A percentile compares a stretch with the other conserved stretches of the same genome.
phyloP scores from a whole-genome alignment of 2,888 invertebrate species.

The Drosophila formosana region DNA sequence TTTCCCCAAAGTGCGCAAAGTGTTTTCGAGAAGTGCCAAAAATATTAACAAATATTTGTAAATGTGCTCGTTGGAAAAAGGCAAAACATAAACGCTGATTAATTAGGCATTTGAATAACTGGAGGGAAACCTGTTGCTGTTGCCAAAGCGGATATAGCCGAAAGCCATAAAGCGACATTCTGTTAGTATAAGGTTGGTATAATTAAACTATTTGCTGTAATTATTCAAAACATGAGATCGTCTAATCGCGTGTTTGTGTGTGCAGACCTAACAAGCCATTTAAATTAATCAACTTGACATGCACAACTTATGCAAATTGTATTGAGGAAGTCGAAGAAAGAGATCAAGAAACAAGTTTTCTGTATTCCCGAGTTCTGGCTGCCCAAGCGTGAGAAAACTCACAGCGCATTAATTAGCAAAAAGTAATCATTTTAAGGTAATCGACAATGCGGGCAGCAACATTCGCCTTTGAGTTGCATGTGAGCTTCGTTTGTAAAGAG shows the following conservation, averaged over 20 bases:
- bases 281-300: conserved; percentile 65
- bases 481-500: conserved; percentile 17
- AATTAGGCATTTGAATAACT: conserved; percentile 20
- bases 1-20: conserved; percentile 13
- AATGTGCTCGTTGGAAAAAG: background rate
- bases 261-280: conserved; percentile 34
- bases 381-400: conserved; percentile 72
- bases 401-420: conserved; percentile 72
- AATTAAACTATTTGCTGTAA: conserved; percentile 43
- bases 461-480: conserved; percentile 28
- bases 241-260: conserved; percentile 40
- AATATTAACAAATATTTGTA: background rate
- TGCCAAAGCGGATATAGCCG: conserved; percentile 36
- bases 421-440: conserved; percentile 65
- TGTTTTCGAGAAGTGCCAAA: background rate
- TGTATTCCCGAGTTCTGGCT: conserved; percentile 3
- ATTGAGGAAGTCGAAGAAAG: conserved; percentile 62
- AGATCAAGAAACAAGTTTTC: conserved; percentile 45
- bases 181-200: conserved; percentile 49
- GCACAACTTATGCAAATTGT: conserved; percentile 66
- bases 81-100: conserved; percentile 10
- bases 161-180: conserved; percentile 18
- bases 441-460: conserved; percentile 54
- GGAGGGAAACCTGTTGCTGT: conserved; percentile 55
- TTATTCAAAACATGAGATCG: conserved; percentile 38